Evolutionary conservation across 2,113 vertebrate species (phyloP), one percentile per base, ranked within the genome.

Genomic region (Salminus brasiliensis): DNA sequence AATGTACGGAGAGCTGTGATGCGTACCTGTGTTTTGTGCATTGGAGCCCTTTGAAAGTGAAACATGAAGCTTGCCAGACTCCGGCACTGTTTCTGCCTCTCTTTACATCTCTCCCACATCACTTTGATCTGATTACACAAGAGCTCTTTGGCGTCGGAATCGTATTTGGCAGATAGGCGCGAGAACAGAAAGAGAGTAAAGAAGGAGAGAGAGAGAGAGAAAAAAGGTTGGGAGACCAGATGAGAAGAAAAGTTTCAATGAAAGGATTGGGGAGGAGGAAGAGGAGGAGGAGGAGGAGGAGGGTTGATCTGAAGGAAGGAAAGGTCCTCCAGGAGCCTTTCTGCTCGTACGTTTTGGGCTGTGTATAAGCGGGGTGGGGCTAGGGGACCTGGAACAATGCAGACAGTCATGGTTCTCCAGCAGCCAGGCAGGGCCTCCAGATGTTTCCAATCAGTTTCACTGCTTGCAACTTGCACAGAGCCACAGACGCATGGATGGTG

Each of bases 381-480:
- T 82, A 78, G 80, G 84, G 68, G 76, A 68, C 83, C 80, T 79
- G 49, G 86, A 93, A 94, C 92, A 93, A 94, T 91, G 91, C 88
- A 84, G 81, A 90, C 93, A 94, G 90, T 93, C 91, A 91, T 92
- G 62, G 55, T 78, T 49, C 43, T 63, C 75, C 39, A 63, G 73
- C 74, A 66, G 76, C 66, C 74, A 7, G 83, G 69, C 67, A 53
- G 27, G 75, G 81, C 83, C 23, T 66, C 88, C 92, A 93, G 90
- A 88, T 94, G 93, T 88, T 94, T 92, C 84, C 83, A 88, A 93
- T 94, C 89, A 91, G 80, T 89, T 79, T 66, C 36, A 74, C 79
- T 86, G 85, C 87, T 90, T 88, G 84, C 91, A 91, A 93, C 89
- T 68, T 84, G 53, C 74, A 73, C 69, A 74, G 73, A 79, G 67